A percentile compares a stretch with the other conserved stretches of the same genome.
phyloP scores from a whole-genome alignment of 2,888 invertebrate genomes.

The Drepana falcataria region DNA sequence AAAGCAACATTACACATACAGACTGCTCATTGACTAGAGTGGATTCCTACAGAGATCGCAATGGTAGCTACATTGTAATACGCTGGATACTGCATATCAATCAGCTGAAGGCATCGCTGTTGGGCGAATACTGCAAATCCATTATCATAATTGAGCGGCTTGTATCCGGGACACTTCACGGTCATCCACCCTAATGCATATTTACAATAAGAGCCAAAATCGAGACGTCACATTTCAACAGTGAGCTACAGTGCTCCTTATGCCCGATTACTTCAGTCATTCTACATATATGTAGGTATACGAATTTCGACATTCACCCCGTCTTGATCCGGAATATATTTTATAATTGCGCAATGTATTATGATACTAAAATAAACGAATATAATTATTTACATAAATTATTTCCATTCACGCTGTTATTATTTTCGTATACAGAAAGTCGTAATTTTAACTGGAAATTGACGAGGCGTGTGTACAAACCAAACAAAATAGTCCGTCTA shows the following conservation, averaged over 20 bases:
- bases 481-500: slow-evolving; percentile 34
- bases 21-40: too few relatives aligned
- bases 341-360: slow-evolving; percentile 12
- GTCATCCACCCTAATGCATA: slow-evolving; percentile 63
- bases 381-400: slow-evolving; percentile 5
- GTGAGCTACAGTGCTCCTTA: slow-evolving; percentile 38
- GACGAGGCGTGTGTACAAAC: slow-evolving; percentile 34
- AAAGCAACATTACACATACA: too few relatives aligned
- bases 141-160: slow-evolving; percentile 74
- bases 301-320: slow-evolving; percentile 37
- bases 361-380: slow-evolving; percentile 1
- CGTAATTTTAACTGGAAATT: slow-evolving; percentile 27
- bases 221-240: slow-evolving; percentile 36
- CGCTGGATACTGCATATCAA: slow-evolving; percentile 45
- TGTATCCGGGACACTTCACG: slow-evolving; percentile 64
- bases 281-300: slow-evolving; percentile 10
- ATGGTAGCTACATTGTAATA: slow-evolving; percentile 22
- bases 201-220: slow-evolving; percentile 51
- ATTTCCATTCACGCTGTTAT: slow-evolving; percentile 12
- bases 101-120: slow-evolving; percentile 52
- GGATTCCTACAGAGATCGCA: too few relatives aligned
- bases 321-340: slow-evolving; percentile 31
- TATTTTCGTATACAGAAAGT: slow-evolving; percentile 11
- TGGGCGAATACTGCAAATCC: slow-evolving; percentile 54
- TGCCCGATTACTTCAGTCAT: slow-evolving; percentile 41